Evolutionary conservation across 2,797 vertebrate species (phyloP).

Genomic region (Agapornis canus): DNA sequence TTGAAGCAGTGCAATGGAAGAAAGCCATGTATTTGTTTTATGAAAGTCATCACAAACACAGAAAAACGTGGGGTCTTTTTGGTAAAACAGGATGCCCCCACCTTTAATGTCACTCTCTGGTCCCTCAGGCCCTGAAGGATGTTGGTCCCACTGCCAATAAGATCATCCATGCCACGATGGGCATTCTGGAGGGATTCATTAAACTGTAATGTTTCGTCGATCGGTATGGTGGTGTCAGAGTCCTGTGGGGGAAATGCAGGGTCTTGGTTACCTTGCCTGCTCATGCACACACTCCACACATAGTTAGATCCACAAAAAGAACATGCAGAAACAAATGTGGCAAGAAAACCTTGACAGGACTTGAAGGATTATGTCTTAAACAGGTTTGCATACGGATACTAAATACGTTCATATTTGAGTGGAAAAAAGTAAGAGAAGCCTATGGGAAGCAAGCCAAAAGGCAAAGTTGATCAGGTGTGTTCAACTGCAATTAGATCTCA

Average conservation of each 20-base stretch:
- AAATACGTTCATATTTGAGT: background rate
- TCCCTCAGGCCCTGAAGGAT: constrained; percentile 93
- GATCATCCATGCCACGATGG: constrained; percentile 93
- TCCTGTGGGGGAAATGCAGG: constrained; percentile 83
- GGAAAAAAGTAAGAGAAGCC: background rate
- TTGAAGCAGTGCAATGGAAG: background rate
- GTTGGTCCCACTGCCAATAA: constrained; percentile 90
- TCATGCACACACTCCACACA: background rate
- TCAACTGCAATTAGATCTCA: background rate
- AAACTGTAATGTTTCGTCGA: constrained; percentile 94
- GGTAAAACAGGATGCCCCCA: constrained; percentile 70
- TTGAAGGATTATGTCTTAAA: background rate
- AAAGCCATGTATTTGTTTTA: background rate
- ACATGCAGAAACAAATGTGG: background rate
- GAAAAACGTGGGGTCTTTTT: background rate
- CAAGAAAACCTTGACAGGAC: background rate
- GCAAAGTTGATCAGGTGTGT: background rate
- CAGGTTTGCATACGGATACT: background rate
- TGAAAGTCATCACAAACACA: background rate
- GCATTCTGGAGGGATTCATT: constrained; percentile 90
- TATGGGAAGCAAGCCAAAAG: background rate
- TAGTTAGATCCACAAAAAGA: background rate
- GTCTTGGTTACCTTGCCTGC: constrained; percentile 38
- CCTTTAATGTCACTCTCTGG: constrained; percentile 94
- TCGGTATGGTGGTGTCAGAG: constrained; percentile 94